Conservation (phyloP, 2,797 vertebrate species). For the Enteromius fasciolatus region DNA sequence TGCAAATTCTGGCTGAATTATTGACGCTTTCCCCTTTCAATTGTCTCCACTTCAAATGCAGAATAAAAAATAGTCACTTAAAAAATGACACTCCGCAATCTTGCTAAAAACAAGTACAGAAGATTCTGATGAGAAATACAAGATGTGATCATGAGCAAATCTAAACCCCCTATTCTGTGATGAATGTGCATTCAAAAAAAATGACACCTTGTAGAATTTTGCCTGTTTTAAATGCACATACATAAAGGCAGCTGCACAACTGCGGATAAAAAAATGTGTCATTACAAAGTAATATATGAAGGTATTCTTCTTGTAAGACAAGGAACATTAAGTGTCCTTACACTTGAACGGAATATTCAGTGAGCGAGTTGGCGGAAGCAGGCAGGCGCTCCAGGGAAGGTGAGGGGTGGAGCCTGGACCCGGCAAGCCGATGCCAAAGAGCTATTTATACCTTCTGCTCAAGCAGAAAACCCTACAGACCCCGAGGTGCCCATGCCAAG, state of each 20-base stretch:
- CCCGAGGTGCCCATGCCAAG: constrained; percentile 23
- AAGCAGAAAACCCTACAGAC: constrained; percentile 27
- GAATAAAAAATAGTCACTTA: not conserved
- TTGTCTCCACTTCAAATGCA: not conserved
- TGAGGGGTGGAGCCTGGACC: constrained; percentile 9
- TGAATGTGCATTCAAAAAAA: constrained; percentile 12
- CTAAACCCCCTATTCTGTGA: constrained; percentile 3
- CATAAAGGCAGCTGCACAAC: not conserved
- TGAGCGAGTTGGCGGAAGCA: not conserved
- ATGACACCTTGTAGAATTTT: not conserved
- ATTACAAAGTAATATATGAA: constrained; percentile 21
- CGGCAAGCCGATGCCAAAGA: constrained; percentile 27
- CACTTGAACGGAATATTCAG: constrained; percentile 49
- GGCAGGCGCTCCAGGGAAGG: constrained; percentile 3
- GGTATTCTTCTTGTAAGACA: constrained; percentile 13
- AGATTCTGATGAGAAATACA: not conserved
- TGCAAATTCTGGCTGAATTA: not conserved
- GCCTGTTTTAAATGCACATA: not conserved
- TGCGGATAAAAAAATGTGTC: not conserved
- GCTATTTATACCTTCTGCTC: constrained; percentile 51
- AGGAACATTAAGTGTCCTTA: constrained; percentile 1
- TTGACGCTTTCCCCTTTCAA: not conserved
- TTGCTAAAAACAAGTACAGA: not conserved
- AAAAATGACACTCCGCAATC: not conserved
- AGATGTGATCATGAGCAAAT: constrained; percentile 4